Base-by-base conservation (phyloP, 2,888 invertebrate genomes). In the Drosophila nr. perissopoda region DNA sequence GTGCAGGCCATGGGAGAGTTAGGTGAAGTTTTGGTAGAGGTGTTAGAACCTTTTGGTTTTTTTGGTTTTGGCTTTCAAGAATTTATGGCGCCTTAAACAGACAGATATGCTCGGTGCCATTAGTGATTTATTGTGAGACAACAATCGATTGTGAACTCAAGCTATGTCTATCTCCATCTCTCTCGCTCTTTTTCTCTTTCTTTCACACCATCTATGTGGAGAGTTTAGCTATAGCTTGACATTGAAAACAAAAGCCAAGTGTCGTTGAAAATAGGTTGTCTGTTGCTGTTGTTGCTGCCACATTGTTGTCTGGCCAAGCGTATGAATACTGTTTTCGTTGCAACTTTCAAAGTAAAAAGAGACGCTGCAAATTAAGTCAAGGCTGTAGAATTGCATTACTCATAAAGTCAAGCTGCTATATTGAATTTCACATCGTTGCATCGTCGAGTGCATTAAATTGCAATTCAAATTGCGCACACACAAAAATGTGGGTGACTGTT, bases 321-420 rank as follows among this genome's bases (percentile, higher is more conserved):
- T 85, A 88, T 85, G 85, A 85, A 85, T 82, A 88, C 77, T 85
- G 85, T 82, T 74, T 85, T 85, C 86, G 85, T 82, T 85, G 85
- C 90, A 85, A 90, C 90, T 85, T 85, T 85, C 85, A 85, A 89
- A 84, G 85, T 73, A 89, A 84, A 76, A 81, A 81, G 85, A 87
- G 79, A 85, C 85, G 60, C 77, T 63, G 80, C 83, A 89, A 85
- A 85, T 85, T 67, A 85, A 85, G 85, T 85, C 85, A 85, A 90
- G 85, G 85, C 77, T 85, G 54, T 72, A 62, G 74, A 65, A 69
- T 83, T 74, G 72, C 70, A 78, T 83, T 89, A 84, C 84, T 84
- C 84, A 84, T 89, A 66, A 80, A 83, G 60, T 87, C 70, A 45
- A 53, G 66, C 58, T 49, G n/a, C 29, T 29, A 71, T 82, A 87